Conservation (phyloP, 2,888 invertebrate species). For the Chrysolina oricalcia region DNA sequence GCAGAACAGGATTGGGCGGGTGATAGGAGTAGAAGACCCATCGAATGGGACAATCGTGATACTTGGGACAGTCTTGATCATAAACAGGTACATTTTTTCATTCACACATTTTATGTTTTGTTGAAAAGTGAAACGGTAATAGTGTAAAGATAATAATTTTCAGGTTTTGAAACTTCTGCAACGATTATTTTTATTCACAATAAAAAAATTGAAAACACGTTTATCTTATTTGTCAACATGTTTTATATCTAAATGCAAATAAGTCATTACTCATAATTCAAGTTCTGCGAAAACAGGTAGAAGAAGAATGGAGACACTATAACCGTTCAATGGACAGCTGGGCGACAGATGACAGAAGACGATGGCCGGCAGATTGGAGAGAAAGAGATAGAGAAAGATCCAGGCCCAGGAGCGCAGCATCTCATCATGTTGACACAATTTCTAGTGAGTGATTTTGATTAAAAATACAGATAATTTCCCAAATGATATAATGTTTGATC, state of each 20-base stretch:
- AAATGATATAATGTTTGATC: too few relatives aligned
- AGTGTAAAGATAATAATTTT: too few relatives aligned
- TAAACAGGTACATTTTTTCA: constrained; percentile 57
- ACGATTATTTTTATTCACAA: too few relatives aligned
- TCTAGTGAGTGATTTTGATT: not conserved
- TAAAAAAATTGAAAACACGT: too few relatives aligned
- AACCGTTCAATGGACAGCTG: constrained; percentile 67
- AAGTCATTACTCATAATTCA: not conserved
- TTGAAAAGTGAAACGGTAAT: too few relatives aligned
- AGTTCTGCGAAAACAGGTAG: constrained; percentile 41
- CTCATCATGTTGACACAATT: constrained; percentile 60
- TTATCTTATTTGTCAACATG: too few relatives aligned
- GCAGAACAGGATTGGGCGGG: constrained; percentile 46
- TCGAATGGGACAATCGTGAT: constrained; percentile 73
- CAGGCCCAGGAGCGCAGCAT: constrained; percentile 71
- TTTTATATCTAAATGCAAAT: too few relatives aligned
- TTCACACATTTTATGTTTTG: not conserved
- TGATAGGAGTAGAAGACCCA: constrained; percentile 72
- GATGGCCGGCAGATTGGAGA: constrained; percentile 65
- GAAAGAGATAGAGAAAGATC: constrained; percentile 67
- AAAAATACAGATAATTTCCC: not conserved
- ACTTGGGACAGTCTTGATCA: constrained; percentile 68
- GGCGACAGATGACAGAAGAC: constrained; percentile 74
- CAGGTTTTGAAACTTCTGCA: too few relatives aligned
- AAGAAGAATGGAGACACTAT: constrained; percentile 70